Evolutionary conservation across 53 echinoderm and acorn worm species (phyloP), one percentile per base, ranked within the genome.

Genomic region (Astropecten irregularis): DNA sequence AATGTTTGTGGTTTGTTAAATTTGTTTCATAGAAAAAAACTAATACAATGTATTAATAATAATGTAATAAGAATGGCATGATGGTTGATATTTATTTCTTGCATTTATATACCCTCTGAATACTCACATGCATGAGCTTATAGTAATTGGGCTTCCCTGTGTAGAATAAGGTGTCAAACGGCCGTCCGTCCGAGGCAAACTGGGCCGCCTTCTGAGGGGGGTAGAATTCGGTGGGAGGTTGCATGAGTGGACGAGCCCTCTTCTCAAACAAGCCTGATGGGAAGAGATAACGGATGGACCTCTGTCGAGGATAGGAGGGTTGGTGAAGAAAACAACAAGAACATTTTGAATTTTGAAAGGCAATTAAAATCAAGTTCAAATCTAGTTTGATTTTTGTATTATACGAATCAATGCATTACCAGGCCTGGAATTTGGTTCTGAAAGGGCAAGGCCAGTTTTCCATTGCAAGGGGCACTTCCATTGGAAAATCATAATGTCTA

Each of bases 71-170:
- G n/a, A n/a, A n/a, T n/a, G n/a, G n/a, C n/a, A n/a, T n/a, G n/a
- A n/a, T n/a, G n/a, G n/a, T n/a, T n/a, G n/a, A n/a, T n/a, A n/a
- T n/a, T n/a, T n/a, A n/a, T n/a, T n/a, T n/a, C n/a, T n/a, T n/a
- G n/a, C n/a, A 25, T 6, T 47, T 18, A 3, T 49, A 8, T 29
- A 34, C 31, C 21, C 1, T 14, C 8, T 9, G 4, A 19, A 30
- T 25, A 91, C 96, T 95, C 73, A 96, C 96, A 84, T 96, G 96
- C 96, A 96, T 96, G 1, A 96, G 89, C 34, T 88, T 90, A 66
- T 82, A 96, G 77, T 93, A 96, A 49, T 93, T 94, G 60, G 96
- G 91, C 47, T 94, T 96, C 23, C 92, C 94, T 14, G 96, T 96
- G 88, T 93, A 96, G 84, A 96, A 96, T 18, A 96, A 53, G 31